Conservation (phyloP, 2,113 vertebrate species). For the Paraplagusia blochii region DNA sequence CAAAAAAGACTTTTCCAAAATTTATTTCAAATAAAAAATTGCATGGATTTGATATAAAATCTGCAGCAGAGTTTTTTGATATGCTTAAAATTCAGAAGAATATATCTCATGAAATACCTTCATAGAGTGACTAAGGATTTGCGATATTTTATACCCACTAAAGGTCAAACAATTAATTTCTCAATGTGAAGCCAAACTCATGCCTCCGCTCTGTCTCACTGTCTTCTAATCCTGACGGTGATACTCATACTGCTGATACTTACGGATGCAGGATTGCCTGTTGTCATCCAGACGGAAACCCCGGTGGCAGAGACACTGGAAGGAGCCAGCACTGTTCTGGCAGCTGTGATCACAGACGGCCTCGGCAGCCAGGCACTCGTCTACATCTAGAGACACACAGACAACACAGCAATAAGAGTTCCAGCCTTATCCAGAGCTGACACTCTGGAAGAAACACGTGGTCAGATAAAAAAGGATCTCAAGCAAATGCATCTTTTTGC, state of each 20-base stretch:
- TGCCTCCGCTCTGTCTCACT: constrained; percentile 1
- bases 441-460: too few relatives aligned
- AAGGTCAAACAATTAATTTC: too few relatives aligned
- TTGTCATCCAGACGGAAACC: constrained; percentile 83
- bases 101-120: too few relatives aligned
- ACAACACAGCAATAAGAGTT: constrained; percentile 5
- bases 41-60: too few relatives aligned
- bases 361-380: constrained; percentile 81
- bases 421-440: neutral
- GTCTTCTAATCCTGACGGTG: constrained; percentile 5
- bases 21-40: too few relatives aligned
- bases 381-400: constrained; percentile 79
- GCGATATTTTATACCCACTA: too few relatives aligned
- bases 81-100: too few relatives aligned
- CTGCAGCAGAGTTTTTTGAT: too few relatives aligned
- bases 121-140: too few relatives aligned
- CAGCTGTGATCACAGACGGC: constrained; percentile 85
- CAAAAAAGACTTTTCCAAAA: too few relatives aligned
- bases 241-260: constrained; percentile 72
- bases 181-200: neutral
- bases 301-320: constrained; percentile 82
- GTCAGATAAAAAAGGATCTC: too few relatives aligned
- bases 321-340: constrained; percentile 86
- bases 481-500: neutral
- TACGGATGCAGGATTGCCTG: constrained; percentile 81